phyloP scores from a whole-genome alignment of 1,140 invertebrate genomes.

The Oryzaephilus surinamensis region DNA sequence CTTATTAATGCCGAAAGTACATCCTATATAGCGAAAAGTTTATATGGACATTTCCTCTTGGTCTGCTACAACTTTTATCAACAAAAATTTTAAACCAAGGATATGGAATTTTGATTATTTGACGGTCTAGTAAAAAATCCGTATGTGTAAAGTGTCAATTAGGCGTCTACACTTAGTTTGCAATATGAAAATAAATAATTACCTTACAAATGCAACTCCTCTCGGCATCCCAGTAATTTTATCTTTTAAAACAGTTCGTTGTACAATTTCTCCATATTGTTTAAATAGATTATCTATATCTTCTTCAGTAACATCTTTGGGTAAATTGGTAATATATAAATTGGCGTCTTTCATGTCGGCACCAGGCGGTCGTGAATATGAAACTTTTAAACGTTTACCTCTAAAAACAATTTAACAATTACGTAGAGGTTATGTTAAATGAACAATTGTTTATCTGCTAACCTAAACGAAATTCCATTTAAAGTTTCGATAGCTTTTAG shows the following conservation, averaged over 20 bases:
- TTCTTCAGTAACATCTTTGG: slow-evolving; percentile 70
- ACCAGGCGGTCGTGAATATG: slow-evolving; percentile 80
- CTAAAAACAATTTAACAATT: slow-evolving; percentile 15
- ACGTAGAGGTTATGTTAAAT: not conserved
- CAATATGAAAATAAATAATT: slow-evolving; percentile 25
- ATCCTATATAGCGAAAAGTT: too few relatives aligned
- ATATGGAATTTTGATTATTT: not conserved
- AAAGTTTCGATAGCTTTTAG: slow-evolving; percentile 72
- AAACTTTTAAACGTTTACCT: slow-evolving; percentile 58
- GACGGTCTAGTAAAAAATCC: not conserved
- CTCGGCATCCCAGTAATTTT: slow-evolving; percentile 75
- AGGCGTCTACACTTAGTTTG: not conserved
- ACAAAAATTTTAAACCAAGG: too few relatives aligned
- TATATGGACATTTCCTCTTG: too few relatives aligned
- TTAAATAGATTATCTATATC: slow-evolving; percentile 76
- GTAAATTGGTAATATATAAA: slow-evolving; percentile 86
- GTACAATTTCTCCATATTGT: slow-evolving; percentile 79
- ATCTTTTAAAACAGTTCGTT: slow-evolving; percentile 80
- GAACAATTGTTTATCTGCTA: slow-evolving; percentile 4
- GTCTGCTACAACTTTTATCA: too few relatives aligned
- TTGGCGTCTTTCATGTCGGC: slow-evolving; percentile 93
- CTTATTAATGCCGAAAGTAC: too few relatives aligned
- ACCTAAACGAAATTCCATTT: slow-evolving; percentile 58
- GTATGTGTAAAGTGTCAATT: not conserved
- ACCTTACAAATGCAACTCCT: slow-evolving; percentile 90